These are phyloP conservation scores for Sclerodermus sp. DNA, from an alignment of 2,888 invertebrate species.

Conservation along the genomic window DNA sequence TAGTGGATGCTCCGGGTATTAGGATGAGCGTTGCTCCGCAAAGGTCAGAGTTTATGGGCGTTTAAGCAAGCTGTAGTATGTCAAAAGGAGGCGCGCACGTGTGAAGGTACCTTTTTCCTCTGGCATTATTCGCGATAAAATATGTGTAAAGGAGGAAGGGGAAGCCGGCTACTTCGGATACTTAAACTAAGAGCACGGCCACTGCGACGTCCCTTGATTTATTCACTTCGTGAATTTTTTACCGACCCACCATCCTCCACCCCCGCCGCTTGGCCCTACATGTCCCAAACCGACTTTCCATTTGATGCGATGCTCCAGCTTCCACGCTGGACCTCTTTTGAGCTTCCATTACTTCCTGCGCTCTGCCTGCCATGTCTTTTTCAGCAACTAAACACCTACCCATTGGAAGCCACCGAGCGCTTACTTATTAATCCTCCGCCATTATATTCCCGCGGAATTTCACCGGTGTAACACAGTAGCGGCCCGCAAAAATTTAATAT, in stretches of 20 bases:
- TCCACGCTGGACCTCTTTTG: no score
- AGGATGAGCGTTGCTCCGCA: neutral
- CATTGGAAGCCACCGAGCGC: no score
- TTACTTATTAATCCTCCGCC: no score
- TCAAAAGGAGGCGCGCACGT: constrained; percentile 9
- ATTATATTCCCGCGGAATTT: no score
- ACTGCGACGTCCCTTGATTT: constrained; percentile 48
- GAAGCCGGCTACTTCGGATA: constrained; percentile 27
- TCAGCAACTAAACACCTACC: no score
- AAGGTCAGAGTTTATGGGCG: neutral
- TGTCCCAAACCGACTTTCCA: constrained; percentile 2
- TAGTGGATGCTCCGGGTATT: neutral
- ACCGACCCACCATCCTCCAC: constrained; percentile 21
- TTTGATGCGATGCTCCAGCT: neutral
- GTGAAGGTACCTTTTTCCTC: constrained; percentile 10
- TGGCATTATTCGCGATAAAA: constrained; percentile 38
- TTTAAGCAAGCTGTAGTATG: neutral
- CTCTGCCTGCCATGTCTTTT: no score
- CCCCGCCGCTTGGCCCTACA: no score
- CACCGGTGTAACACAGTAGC: no score
- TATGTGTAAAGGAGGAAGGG: constrained; percentile 19
- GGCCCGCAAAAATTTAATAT: no score
- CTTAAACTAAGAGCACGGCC: constrained; percentile 42
- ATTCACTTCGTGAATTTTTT: constrained; percentile 53
- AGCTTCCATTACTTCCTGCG: no score